Percentiles rank a stretch among this genome's conserved stretches.
Conservation (phyloP, 2,113 vertebrate genomes). For the cat (Felis catus) region F.catus_Fca126_mat1.0 CM031420.1:82603001-82603500, state of each 20-base stretch:
- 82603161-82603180: slow-evolving; percentile 55
- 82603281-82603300: slow-evolving; percentile 72
- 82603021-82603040: not conserved
- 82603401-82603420: not conserved
- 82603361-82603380: slow-evolving; percentile 47
- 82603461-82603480: not conserved
- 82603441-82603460: not conserved
- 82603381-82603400: slow-evolving; percentile 27
- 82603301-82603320: slow-evolving; percentile 73
- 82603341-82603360: slow-evolving; percentile 10
- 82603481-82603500: not conserved
- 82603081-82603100: not conserved
- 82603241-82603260: slow-evolving; percentile 63
- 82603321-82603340: slow-evolving; percentile 77
- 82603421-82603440: not conserved
- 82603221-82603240: slow-evolving; percentile 69
- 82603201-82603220: slow-evolving; percentile 62
- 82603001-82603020: not conserved
- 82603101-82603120: not conserved
- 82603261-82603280: slow-evolving; percentile 66
- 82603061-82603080: not conserved
- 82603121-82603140: slow-evolving; percentile 61
- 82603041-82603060: not conserved
- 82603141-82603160: not conserved
- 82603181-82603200: slow-evolving; percentile 55